Base-by-base conservation (phyloP, 2,888 invertebrate species). In the Philereme transversata region DNA sequence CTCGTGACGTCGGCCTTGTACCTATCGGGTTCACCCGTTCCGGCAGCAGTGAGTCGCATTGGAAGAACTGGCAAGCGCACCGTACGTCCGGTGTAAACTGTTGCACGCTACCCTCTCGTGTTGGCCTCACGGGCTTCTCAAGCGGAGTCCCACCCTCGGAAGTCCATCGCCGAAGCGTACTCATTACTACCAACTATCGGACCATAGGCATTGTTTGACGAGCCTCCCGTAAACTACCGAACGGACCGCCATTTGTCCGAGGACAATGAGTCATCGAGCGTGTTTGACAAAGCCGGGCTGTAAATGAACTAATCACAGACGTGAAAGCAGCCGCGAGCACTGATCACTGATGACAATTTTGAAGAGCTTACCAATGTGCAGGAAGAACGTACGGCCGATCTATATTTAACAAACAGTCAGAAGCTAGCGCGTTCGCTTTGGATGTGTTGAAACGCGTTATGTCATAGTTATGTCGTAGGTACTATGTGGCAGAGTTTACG, bases 1-100 rank as follows among this genome's bases (percentile, higher is more conserved):
- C 92, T 73, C 94, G 93, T 53, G 95, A 95, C n/a, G 94, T 90
- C 62, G 95, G 94, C 67, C 94, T 92, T 68, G 94, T 94, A 83
- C 94, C 95, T 73, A 94, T 91, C 67, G 95, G 95, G 83, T 96
- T 95, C 59, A 94, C 91, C 79, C 96, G 93, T 83, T 96, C 96
- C 64, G 97, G 97, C 75, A 97, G 90, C 74, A 97, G 87, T 64
- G 96, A 95, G 85, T 97, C 96, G 83, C 95, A 95, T 92, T 96
- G 95, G 88, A 95, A 97, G 89, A 95, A 97, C 90, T 97, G 97
- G 90, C 97, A 97, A 71, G 93, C 97, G 87, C 97, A 97, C 73
- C 97, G 95, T 65, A 97, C 97, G 83, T 97, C 97, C 78, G 96
- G 93, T 63, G 96, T 94, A 73, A 93, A 94, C 73, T 95, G 94